Base-by-base conservation (phyloP, 2,888 invertebrate species). In the Drosophila borborema region DNA sequence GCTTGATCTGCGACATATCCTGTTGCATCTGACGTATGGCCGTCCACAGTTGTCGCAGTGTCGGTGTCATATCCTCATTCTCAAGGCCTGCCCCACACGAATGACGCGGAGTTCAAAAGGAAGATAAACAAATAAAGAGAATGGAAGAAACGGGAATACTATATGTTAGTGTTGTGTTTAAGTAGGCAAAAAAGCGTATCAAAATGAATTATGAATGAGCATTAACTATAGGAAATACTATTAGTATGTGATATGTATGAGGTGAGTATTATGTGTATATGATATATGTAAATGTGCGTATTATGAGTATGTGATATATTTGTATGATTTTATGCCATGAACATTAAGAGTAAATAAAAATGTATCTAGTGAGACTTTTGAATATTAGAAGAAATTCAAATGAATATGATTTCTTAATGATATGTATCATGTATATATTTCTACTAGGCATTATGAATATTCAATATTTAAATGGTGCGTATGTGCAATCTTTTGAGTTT, bases 41-140 rank as follows among this genome's bases (percentile, higher is more conserved):
- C 20, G 92, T 91, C 92, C 93, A 93, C 40, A 93, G 86, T 84
- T 93, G 93, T 41, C 93, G 90, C 77, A 93, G 66, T 8, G 93
- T 93, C 23, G 93, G 93, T 46, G 93, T 93, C 92, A 92, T 92
- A 81, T 93, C 93, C 69, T 93, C 93, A 82, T 93, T 93, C 85
- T 93, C 93, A 80, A 93, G 90, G 81, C 93, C 93, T 93, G 78
- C 43, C n/a, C 16, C 54, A 64, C 20, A 64, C 53, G 67, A 70
- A 67, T 74, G 66, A 64, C 23, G 40, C 61, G 40, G 62, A 64
- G 41, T 72, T 77, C 49, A 41, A 67, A 77, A 41, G 1, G 14
- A 31, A 18, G 6, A 31, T 34, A 69, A 56, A 81, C 63, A 81
- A 72, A 60, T 59, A 74, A 70, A 74, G 68, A 74, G 72, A 72